Base-by-base conservation (phyloP, 2,113 vertebrate species). In the Pundamilia nyererei region DNA sequence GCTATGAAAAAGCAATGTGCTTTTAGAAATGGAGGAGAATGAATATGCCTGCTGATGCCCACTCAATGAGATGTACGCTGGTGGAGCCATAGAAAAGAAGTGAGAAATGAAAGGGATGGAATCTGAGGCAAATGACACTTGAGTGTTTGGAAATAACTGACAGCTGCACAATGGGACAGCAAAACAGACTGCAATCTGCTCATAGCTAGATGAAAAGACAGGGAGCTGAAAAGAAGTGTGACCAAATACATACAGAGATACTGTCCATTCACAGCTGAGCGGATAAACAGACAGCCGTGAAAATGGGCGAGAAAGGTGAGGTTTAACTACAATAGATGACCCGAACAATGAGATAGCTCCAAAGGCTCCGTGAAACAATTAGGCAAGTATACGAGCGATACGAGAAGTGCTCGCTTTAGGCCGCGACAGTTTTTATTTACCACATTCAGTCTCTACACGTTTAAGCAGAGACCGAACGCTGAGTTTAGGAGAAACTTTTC, bases 21-120 rank as follows among this genome's bases (percentile, higher is more conserved):
- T 96, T 96, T 96, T 87, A 93, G 93, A 95, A 93, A 91, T 82
- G 91, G 94, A 95, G 93, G 94, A 95, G 96, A 96, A 96, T 97
- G 96, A 96, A 95, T 93, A 95, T 94, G 96, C 97, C 95, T 91
- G 93, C 95, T 95, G 94, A 96, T 83, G 95, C 90, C 90, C 95
- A 89, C 96, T 96, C 93, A 95, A 94, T 94, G 95, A 94, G 96
- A 96, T 94, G 87, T 95, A 95, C 94, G 95, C 92, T 91, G 9
- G 58, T 17, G 88, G 89, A 93, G 89, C 77, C 88, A 62, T 60
- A 93, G 94, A 92, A 92, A 85, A 91, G 85, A 81, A 35, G 75
- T 6, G 65, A 54, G 80, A 89, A 93, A 84, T 92, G 87, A 93
- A 95, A 94, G 91, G 93, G 94, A 93, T 87, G 90, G 93, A 94